Evolutionary conservation across 2,888 invertebrate genomes (phyloP).

Genomic region (Coecobrya sp.): DNA sequence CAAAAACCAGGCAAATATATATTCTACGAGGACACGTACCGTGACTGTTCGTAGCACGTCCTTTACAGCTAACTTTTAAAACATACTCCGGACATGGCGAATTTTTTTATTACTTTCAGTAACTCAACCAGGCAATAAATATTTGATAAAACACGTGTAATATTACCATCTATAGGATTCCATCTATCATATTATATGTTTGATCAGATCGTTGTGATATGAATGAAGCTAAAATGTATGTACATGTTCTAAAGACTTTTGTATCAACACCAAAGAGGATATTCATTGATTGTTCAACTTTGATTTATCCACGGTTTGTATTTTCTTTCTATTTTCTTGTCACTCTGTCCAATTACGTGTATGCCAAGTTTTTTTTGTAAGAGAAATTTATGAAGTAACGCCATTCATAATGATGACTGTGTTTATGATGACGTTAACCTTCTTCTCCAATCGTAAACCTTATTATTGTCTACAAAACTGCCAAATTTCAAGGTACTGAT

Average conservation of each 20-base stretch:
- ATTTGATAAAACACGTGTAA: constrained; percentile 60
- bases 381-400: not conserved
- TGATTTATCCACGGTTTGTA: constrained; percentile 22
- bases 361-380: constrained; percentile 25
- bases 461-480: not conserved
- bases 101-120: not conserved
- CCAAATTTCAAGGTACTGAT: not conserved
- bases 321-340: constrained; percentile 8
- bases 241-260: not conserved
- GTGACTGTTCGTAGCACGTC: not conserved
- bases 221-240: not conserved
- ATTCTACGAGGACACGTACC: not conserved
- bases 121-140: constrained; percentile 30
- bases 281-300: constrained; percentile 17
- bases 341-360: constrained; percentile 5
- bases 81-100: not conserved
- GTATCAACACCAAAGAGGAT: not conserved
- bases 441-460: not conserved
- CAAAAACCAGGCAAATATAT: not conserved
- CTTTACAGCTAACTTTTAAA: not conserved
- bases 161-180: too few relatives aligned
- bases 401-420: not conserved
- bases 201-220: constrained; percentile 9
- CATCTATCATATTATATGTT: too few relatives aligned
- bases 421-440: not conserved